phyloP scores from a whole-genome alignment of 2,888 invertebrate species.

The Drosophila leonis region DNA sequence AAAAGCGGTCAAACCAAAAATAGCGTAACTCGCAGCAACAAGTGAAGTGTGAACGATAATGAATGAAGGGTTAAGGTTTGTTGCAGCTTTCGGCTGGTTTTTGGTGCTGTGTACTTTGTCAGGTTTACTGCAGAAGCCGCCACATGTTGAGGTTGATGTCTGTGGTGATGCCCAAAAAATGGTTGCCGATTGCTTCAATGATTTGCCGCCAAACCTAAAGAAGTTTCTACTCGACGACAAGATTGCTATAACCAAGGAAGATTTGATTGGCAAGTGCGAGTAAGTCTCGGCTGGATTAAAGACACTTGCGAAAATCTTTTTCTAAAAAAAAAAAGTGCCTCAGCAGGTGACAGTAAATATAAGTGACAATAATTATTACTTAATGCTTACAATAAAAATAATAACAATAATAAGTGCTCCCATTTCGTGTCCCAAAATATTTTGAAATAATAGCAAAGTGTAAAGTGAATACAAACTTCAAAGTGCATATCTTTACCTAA shows the following conservation, averaged over 20 bases:
- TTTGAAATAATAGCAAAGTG: conserved; percentile 1
- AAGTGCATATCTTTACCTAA: background rate
- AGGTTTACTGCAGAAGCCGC: conserved; percentile 13
- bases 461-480: conserved; percentile 4
- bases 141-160: conserved; percentile 32
- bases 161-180: conserved; percentile 82
- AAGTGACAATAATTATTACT: background rate
- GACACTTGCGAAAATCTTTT: background rate
- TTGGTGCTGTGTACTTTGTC: conserved; percentile 27
- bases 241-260: conserved; percentile 80
- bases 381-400: background rate
- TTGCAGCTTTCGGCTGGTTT: conserved; percentile 41
- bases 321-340: background rate
- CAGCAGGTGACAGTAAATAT: conserved; percentile 2
- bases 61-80: conserved; percentile 10
- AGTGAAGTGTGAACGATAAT: conserved; percentile 13
- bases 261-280: conserved; percentile 84
- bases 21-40: conserved; percentile 51
- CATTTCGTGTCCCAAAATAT: background rate
- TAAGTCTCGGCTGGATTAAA: conserved; percentile 61
- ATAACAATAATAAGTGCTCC: too few species aligned
- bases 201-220: conserved; percentile 82
- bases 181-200: conserved; percentile 83
- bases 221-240: conserved; percentile 82
- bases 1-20: background rate